phyloP scores from a whole-genome alignment of 2,797 vertebrate species.

The Alfaro cultratus region DNA sequence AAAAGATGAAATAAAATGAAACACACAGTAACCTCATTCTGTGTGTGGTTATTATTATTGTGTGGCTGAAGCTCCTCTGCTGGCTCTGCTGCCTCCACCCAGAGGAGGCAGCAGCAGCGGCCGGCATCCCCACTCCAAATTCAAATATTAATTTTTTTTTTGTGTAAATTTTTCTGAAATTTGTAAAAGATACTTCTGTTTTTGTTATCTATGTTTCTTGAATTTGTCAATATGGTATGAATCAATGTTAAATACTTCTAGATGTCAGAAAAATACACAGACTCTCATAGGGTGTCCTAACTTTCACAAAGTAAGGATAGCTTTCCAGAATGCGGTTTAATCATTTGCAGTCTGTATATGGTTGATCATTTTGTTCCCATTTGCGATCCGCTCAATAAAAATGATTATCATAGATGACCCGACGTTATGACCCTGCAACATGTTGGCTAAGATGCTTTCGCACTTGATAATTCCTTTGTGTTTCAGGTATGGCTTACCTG shows the following conservation, averaged over 20 bases:
- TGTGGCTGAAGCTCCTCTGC: background rate
- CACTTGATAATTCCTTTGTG: slow-evolving; percentile 35
- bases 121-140: background rate
- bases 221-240: background rate
- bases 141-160: background rate
- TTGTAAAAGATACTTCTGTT: background rate
- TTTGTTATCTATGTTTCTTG: background rate
- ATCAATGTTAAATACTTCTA: background rate
- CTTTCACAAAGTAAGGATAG: background rate
- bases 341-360: background rate
- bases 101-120: background rate
- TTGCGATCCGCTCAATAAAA: background rate
- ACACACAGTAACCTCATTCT: background rate
- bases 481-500: slow-evolving; percentile 93
- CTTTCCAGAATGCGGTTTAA: background rate
- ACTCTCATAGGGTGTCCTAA: background rate
- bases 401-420: background rate
- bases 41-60: background rate
- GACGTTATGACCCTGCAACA: background rate
- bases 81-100: background rate
- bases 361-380: background rate
- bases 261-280: background rate
- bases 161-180: background rate
- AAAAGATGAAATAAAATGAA: background rate
- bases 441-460: background rate